Percentiles rank a stretch among this genome's conserved stretches.
Conservation (phyloP, 2,888 invertebrate genomes). For the Phengaris alcon region DNA sequence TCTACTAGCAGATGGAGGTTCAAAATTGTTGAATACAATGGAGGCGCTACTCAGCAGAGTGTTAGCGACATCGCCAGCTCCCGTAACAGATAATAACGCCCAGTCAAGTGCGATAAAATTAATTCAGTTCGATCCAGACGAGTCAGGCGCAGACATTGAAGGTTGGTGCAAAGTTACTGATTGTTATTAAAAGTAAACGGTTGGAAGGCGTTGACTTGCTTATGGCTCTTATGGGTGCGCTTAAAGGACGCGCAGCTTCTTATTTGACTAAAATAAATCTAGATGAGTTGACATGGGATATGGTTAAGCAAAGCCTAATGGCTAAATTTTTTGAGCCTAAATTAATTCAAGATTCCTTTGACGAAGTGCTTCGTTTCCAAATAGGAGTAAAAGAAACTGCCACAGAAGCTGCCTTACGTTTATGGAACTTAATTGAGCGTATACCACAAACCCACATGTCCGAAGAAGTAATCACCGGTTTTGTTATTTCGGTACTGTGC, state of each 20-base stretch:
- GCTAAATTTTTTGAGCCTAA: constrained; percentile 33
- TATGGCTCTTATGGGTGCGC: constrained; percentile 6
- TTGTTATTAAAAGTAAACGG: constrained; percentile 30
- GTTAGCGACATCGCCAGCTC: too few species aligned
- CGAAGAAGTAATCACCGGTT: constrained; percentile 33
- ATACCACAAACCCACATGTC: constrained; percentile 30
- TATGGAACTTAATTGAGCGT: constrained; percentile 32
- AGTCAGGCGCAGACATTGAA: constrained; percentile 31
- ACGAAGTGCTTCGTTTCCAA: constrained; percentile 33
- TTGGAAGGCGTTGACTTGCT: neutral
- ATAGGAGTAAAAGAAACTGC: constrained; percentile 33
- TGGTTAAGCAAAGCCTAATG: constrained; percentile 33
- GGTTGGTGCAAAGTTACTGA: constrained; percentile 34
- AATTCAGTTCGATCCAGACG: constrained; percentile 31
- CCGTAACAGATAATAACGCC: too few species aligned
- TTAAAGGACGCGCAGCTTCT: neutral
- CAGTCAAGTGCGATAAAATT: too few species aligned
- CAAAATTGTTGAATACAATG: too few species aligned
- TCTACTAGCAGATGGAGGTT: too few species aligned
- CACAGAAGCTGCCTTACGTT: constrained; percentile 31
- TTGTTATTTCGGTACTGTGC: constrained; percentile 32
- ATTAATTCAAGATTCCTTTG: constrained; percentile 35
- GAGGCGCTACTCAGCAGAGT: too few species aligned
- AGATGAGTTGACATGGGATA: constrained; percentile 14
- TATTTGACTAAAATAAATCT: constrained; percentile 30